A percentile compares a stretch with the other conserved stretches of the same genome.
Conservation (phyloP, 2,113 vertebrate genomes). For the Origma solitaria region DNA sequence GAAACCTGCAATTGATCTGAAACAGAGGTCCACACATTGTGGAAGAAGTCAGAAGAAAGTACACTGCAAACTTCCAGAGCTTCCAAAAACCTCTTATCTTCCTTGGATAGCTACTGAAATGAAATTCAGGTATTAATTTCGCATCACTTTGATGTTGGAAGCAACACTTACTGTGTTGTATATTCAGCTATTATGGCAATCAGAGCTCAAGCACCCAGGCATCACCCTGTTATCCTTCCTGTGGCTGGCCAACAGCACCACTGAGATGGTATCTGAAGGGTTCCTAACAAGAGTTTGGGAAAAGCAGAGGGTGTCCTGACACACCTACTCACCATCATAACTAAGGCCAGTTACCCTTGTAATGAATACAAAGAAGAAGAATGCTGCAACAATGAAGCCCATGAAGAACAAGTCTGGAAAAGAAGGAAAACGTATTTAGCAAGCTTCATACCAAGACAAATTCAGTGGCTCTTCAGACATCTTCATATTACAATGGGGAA, state of each 20-base stretch:
- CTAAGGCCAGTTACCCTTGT: slow-evolving; percentile 73
- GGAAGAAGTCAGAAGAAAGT: not conserved
- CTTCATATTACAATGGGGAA: not conserved
- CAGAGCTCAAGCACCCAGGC: not conserved
- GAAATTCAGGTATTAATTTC: not conserved
- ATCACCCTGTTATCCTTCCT: not conserved
- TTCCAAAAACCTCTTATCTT: not conserved
- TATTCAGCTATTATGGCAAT: not conserved
- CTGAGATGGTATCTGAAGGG: not conserved
- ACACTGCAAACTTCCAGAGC: not conserved
- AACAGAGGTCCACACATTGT: not conserved
- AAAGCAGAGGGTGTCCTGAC: not conserved
- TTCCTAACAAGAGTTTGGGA: not conserved
- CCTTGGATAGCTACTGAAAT: not conserved
- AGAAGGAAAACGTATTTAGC: not conserved
- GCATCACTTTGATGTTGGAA: not conserved
- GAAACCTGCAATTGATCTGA: not conserved
- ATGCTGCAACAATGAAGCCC: slow-evolving; percentile 83
- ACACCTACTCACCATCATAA: slow-evolving; percentile 80
- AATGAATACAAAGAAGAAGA: slow-evolving; percentile 85
- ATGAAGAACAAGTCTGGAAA: slow-evolving; percentile 86
- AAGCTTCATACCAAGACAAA: not conserved
- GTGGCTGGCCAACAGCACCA: not conserved
- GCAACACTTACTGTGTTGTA: not conserved
- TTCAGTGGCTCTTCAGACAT: not conserved